A percentile compares a stretch with the other conserved stretches of the same genome.
These are phyloP conservation scores for Pogonocherus hispidulus DNA, from an alignment of 2,888 invertebrate genomes.

Conservation along the genomic window DNA sequence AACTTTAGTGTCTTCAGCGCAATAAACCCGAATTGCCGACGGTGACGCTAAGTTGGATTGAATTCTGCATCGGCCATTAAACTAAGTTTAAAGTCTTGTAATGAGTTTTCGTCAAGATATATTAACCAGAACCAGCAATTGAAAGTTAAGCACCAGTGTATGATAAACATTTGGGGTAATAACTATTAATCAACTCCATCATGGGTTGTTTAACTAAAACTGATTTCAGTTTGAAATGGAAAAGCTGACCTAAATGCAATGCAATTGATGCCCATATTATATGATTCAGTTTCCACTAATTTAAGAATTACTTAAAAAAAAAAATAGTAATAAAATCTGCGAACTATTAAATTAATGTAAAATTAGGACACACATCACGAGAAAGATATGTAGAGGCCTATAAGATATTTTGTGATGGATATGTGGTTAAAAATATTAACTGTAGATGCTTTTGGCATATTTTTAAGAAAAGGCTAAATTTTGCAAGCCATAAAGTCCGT, in stretches of 20 bases:
- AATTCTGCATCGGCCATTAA: conserved; percentile 20
- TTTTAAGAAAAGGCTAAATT: too few species aligned
- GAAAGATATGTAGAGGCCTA: too few species aligned
- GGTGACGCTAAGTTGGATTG: conserved; percentile 17
- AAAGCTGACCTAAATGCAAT: conserved; percentile 22
- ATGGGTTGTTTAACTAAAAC: conserved; percentile 16
- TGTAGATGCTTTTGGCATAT: too few species aligned
- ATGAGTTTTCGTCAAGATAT: conserved; percentile 19
- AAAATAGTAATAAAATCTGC: too few species aligned
- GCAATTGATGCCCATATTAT: too few species aligned
- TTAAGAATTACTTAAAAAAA: too few species aligned
- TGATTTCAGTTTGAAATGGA: not conserved
- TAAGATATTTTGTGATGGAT: too few species aligned
- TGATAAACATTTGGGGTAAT: conserved; percentile 26
- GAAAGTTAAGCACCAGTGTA: conserved; percentile 11
- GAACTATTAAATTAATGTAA: too few species aligned
- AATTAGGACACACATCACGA: too few species aligned
- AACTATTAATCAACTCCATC: conserved; percentile 26
- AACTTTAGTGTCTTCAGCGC: conserved; percentile 11
- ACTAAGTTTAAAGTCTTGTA: conserved; percentile 29
- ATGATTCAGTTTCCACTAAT: too few species aligned
- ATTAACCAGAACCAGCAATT: conserved; percentile 5
- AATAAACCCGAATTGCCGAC: conserved; percentile 19
- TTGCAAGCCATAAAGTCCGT: too few species aligned
- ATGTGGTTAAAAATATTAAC: too few species aligned